Conservation (phyloP, 2,113 vertebrate species). For the Polypterus bichir region DNA sequence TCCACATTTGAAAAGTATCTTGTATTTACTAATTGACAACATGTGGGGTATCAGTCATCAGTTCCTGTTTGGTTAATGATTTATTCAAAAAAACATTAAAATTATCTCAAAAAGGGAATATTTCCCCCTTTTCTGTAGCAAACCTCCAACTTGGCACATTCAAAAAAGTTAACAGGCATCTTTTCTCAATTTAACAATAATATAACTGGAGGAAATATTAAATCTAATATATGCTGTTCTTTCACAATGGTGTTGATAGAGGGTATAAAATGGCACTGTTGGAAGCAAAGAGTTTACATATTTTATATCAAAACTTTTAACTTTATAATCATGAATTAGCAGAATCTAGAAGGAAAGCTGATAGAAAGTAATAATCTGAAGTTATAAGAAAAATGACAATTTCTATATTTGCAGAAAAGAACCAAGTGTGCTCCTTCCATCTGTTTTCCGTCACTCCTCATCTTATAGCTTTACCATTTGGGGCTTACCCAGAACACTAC, state of each 20-base stretch:
- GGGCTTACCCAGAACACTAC: conserved; percentile 6
- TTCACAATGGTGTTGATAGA: not conserved
- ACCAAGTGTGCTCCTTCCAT: not conserved
- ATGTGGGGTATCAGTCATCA: not conserved
- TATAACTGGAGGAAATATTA: not conserved
- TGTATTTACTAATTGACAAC: not conserved
- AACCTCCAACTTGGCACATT: not conserved
- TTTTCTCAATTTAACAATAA: not conserved
- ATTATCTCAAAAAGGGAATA: too few relatives aligned
- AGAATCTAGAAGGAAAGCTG: not conserved
- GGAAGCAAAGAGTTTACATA: not conserved
- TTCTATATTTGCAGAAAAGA: conserved; percentile 3
- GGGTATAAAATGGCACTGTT: not conserved
- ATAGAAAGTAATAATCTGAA: not conserved
- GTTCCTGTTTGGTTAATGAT: not conserved
- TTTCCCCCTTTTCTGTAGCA: not conserved
- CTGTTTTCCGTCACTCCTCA: conserved; percentile 2
- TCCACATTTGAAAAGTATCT: not conserved
- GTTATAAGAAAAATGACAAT: not conserved
- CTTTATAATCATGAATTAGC: too few relatives aligned
- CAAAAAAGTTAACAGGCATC: not conserved
- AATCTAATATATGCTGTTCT: conserved; percentile 7
- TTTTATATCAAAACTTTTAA: not conserved
- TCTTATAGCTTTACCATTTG: conserved; percentile 10
- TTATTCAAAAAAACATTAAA: not conserved